Conservation (phyloP, 2,113 vertebrate species). For the Catharus fuscescens region DNA sequence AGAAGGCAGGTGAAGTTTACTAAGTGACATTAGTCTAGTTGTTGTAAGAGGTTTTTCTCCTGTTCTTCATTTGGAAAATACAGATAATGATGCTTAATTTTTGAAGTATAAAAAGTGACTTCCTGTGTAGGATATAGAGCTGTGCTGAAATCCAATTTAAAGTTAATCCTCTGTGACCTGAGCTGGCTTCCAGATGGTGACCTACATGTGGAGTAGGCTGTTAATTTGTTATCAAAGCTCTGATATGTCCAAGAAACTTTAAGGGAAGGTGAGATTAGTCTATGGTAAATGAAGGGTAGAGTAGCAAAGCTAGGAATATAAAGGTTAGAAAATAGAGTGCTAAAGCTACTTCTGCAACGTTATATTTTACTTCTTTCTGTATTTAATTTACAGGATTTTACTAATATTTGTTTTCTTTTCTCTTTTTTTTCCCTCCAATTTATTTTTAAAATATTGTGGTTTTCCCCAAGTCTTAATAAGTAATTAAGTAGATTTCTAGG, state of each 20-base stretch:
- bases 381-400: not conserved
- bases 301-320: not conserved
- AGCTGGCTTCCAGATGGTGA: conserved; percentile 42
- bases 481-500: not conserved
- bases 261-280: not conserved
- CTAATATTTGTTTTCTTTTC: not conserved
- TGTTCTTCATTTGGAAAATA: not conserved
- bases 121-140: not conserved
- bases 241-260: not conserved
- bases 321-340: not conserved
- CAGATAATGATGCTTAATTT: not conserved
- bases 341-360: not conserved
- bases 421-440: not conserved
- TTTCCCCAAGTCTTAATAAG: not conserved
- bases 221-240: not conserved
- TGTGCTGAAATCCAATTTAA: not conserved
- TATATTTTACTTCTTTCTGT: not conserved
- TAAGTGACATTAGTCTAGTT: not conserved
- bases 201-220: not conserved
- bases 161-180: conserved; percentile 3
- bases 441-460: not conserved
- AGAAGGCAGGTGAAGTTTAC: not conserved
- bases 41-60: not conserved
- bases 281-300: not conserved
- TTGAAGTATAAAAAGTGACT: not conserved